Percentiles rank a stretch among this genome's conserved stretches.
phyloP scores from a whole-genome alignment of 2,888 invertebrate genomes.

The Cheilosia vulpina region DNA sequence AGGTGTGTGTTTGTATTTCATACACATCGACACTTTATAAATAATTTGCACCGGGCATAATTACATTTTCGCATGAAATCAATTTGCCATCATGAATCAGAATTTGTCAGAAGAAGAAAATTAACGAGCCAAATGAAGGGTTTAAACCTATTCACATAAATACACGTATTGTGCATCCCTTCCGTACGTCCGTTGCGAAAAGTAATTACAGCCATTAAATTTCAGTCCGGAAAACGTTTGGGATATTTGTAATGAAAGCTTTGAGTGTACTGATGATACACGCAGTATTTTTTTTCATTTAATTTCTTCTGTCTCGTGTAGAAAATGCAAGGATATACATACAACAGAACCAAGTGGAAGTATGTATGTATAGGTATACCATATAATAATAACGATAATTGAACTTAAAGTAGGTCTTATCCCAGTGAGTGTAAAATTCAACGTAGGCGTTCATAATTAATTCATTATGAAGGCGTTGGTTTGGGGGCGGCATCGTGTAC shows the following conservation, averaged over 20 bases:
- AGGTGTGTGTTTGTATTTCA: neutral
- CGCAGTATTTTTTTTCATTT: constrained; percentile 8
- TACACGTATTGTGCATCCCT: neutral
- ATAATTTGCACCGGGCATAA: constrained; percentile 51
- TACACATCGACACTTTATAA: constrained; percentile 6
- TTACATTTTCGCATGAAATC: constrained; percentile 68
- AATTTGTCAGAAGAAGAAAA: constrained; percentile 31
- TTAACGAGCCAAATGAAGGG: constrained; percentile 42
- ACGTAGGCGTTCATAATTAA: constrained; percentile 35
- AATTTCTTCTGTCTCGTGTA: constrained; percentile 5
- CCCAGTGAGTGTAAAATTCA: neutral
- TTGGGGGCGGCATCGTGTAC: constrained; percentile 5
- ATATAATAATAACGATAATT: constrained; percentile 5
- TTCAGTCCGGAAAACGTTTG: constrained; percentile 49
- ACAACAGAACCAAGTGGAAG: constrained; percentile 5
- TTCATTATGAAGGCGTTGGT: constrained; percentile 39
- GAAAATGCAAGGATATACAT: constrained; percentile 26
- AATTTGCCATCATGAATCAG: constrained; percentile 65
- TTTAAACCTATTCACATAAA: constrained; percentile 5
- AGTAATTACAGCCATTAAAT: constrained; percentile 62
- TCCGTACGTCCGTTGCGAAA: constrained; percentile 35
- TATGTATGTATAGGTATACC: neutral
- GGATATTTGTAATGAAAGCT: constrained; percentile 39
- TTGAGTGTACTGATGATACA: constrained; percentile 43
- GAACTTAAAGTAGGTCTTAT: neutral